Evolutionary conservation across 2,888 invertebrate species (phyloP).

Genomic region (Keiferia lycopersicella): DNA sequence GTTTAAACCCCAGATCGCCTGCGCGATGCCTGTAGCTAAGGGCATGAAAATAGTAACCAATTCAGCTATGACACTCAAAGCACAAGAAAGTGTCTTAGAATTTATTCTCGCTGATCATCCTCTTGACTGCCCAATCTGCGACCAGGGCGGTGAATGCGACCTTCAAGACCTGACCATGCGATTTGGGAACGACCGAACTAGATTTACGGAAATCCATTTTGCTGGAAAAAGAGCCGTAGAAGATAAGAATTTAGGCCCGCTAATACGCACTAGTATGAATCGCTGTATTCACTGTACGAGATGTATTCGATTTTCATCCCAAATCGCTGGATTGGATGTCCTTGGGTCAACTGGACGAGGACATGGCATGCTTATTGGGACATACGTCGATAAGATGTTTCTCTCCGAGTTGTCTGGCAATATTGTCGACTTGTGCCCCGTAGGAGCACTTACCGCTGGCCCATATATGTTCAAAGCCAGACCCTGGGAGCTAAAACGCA

Average conservation of each 20-base stretch:
- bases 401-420: constrained; percentile 98
- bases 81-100: constrained; percentile 94
- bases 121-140: constrained; percentile 99
- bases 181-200: constrained; percentile 95
- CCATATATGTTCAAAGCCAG: constrained; percentile 98
- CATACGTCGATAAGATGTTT: constrained; percentile 98
- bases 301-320: constrained; percentile 98
- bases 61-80: constrained; percentile 88
- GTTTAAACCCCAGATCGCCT: constrained; percentile 98
- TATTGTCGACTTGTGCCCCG: constrained; percentile 98
- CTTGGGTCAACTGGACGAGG: constrained; percentile 96
- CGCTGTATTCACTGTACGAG: constrained; percentile 99
- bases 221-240: constrained; percentile 97
- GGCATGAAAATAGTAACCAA: constrained; percentile 98
- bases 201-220: constrained; percentile 95
- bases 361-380: constrained; percentile 98
- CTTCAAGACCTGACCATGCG: constrained; percentile 98
- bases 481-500: constrained; percentile 97
- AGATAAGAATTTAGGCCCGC: constrained; percentile 97
- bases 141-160: constrained; percentile 97
- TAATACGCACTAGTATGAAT: constrained; percentile 98
- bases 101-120: constrained; percentile 98
- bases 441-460: constrained; percentile 98
- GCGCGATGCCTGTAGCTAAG: constrained; percentile 98
- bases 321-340: constrained; percentile 98